Conservation (phyloP, 2,888 invertebrate genomes). For the Adela reaumurella region DNA sequence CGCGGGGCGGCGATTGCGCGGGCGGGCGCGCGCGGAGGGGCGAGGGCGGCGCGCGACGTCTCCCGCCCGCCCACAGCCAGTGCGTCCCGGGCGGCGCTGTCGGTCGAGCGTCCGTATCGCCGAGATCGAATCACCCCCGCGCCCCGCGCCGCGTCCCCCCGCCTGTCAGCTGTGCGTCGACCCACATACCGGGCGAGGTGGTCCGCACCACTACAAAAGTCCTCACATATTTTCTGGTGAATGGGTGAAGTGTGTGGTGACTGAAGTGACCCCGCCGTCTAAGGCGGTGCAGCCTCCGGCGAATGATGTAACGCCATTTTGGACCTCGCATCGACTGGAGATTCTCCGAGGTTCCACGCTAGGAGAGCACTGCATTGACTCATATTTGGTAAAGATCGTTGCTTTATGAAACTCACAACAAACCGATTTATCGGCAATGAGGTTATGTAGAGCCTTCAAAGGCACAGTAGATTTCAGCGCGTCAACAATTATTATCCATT, state of each 20-base stretch:
- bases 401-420: too few species aligned
- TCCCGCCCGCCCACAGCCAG: background rate
- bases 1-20: background rate
- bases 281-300: background rate
- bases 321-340: background rate
- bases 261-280: background rate
- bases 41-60: background rate
- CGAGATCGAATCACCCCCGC: background rate
- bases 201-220: background rate
- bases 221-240: too few species aligned
- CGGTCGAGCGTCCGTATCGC: background rate
- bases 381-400: too few species aligned
- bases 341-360: too few species aligned
- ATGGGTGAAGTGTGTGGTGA: background rate
- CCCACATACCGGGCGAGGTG: background rate
- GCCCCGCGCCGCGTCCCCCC: background rate
- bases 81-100: background rate
- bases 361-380: too few species aligned
- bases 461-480: too few species aligned
- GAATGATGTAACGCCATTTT: background rate
- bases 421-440: too few species aligned
- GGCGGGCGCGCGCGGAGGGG: background rate
- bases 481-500: too few species aligned
- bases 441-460: too few species aligned
- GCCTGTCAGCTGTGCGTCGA: background rate